phyloP scores from a whole-genome alignment of 35 echinoderm and acorn worm species.

The Apostichopus japonicus region DNA sequence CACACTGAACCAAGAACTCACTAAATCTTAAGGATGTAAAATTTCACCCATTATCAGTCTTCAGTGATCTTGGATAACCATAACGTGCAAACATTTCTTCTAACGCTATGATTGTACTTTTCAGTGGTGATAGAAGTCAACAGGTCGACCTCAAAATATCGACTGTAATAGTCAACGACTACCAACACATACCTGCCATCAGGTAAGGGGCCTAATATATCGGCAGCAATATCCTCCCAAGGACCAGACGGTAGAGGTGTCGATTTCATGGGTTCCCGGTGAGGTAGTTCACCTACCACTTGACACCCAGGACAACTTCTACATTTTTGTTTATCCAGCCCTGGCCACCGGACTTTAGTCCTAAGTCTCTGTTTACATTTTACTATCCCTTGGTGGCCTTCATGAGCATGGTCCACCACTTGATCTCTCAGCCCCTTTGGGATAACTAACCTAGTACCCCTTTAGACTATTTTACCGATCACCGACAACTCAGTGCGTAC shows the following conservation, averaged over 20 bases:
- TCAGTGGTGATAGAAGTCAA: neutral
- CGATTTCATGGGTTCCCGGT: conserved; percentile 36
- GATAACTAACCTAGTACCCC: conserved; percentile 41
- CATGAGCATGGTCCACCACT: conserved; percentile 46
- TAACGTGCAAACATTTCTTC: neutral
- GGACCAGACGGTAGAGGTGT: conserved; percentile 49
- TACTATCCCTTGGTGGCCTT: conserved; percentile 56
- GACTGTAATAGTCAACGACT: conserved; percentile 70
- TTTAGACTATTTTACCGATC: neutral
- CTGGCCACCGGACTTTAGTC: conserved; percentile 57
- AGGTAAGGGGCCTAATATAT: conserved; percentile 69
- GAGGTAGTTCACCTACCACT: neutral
- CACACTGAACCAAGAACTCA: neutral
- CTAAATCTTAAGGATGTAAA: neutral
- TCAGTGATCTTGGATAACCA: conserved; percentile 22
- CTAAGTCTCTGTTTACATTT: conserved; percentile 42
- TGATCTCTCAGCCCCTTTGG: conserved; percentile 26
- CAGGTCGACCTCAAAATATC: conserved; percentile 63
- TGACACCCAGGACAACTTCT: neutral
- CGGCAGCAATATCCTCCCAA: conserved; percentile 60
- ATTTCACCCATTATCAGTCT: conserved; percentile 18
- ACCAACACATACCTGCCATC: conserved; percentile 65
- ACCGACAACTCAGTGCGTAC: neutral
- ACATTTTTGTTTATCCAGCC: conserved; percentile 21
- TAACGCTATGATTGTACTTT: neutral